Evolutionary conservation across 2,888 invertebrate species (phyloP).

Genomic region (Empis stercorea): DNA sequence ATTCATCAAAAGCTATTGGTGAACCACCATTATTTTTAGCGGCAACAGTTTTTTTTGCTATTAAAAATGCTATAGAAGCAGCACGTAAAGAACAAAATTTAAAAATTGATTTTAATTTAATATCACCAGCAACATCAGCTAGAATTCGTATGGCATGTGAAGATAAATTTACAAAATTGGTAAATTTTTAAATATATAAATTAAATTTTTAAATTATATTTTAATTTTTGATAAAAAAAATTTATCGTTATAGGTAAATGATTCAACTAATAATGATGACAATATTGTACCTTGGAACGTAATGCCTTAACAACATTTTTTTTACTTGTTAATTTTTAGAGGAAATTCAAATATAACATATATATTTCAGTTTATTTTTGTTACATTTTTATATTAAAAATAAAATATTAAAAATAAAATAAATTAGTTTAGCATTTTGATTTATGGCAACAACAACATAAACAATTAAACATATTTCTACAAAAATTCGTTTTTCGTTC

Average conservation of each 20-base stretch:
- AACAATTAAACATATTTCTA: not conserved
- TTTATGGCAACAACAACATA: too few relatives aligned
- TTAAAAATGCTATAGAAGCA: slow-evolving; percentile 71
- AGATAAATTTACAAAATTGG: slow-evolving; percentile 69
- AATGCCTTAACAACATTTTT: slow-evolving; percentile 38
- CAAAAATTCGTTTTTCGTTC: too few relatives aligned
- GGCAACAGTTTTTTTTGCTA: slow-evolving; percentile 78
- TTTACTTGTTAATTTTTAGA: not conserved
- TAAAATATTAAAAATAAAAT: too few relatives aligned
- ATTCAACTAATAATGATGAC: slow-evolving; percentile 42
- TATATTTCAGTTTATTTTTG: not conserved
- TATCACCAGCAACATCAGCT: slow-evolving; percentile 80
- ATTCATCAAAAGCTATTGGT: slow-evolving; percentile 94
- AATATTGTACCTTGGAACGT: slow-evolving; percentile 54
- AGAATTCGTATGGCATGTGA: slow-evolving; percentile 80
- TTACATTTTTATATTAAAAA: not conserved
- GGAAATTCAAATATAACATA: not conserved
- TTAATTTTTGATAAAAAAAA: too few relatives aligned
- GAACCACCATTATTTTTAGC: slow-evolving; percentile 91
- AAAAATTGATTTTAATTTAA: slow-evolving; percentile 46
- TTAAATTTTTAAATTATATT: not conserved
- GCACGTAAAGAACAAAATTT: slow-evolving; percentile 60
- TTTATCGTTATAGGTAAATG: slow-evolving; percentile 37
- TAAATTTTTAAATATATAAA: slow-evolving; percentile 28
- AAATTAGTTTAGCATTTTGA: too few relatives aligned